phyloP scores from a whole-genome alignment of 2,113 vertebrate species.

The Leptobrachium leishanense region DNA sequence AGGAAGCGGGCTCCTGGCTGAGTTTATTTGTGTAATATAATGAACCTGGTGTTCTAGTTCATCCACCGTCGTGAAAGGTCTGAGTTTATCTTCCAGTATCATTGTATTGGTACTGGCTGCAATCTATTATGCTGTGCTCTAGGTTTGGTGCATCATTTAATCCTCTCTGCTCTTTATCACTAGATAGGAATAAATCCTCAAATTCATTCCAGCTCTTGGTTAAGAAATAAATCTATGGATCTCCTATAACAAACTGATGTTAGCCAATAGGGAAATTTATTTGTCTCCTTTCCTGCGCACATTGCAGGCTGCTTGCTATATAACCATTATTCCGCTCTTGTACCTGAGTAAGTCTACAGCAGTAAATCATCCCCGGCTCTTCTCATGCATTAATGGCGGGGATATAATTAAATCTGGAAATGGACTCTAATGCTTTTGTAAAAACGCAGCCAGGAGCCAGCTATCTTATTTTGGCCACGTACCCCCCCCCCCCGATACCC shows the following conservation, averaged over 20 bases:
- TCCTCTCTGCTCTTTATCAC: not conserved
- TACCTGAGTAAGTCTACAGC: too few species aligned
- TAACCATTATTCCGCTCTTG: not conserved
- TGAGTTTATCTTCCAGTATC: not conserved
- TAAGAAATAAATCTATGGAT: not conserved
- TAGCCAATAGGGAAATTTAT: not conserved
- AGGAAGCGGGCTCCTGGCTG: not conserved
- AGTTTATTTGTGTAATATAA: not conserved
- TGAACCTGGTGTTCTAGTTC: not conserved
- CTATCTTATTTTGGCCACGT: too few species aligned
- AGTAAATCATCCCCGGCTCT: too few species aligned
- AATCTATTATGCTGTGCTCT: not conserved
- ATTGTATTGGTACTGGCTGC: not conserved
- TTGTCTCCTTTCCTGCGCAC: not conserved
- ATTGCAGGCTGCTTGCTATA: not conserved
- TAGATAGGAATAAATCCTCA: not conserved
- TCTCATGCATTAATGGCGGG: too few species aligned
- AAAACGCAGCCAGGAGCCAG: too few species aligned
- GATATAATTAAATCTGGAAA: too few species aligned
- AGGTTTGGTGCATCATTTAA: not conserved
- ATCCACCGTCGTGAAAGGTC: not conserved
- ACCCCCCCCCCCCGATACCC: too few species aligned
- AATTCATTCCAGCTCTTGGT: not conserved
- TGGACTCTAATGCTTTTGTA: too few species aligned
- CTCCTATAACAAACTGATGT: not conserved